phyloP scores from a whole-genome alignment of 2,888 invertebrate genomes.

The Malthinus flaveolus region DNA sequence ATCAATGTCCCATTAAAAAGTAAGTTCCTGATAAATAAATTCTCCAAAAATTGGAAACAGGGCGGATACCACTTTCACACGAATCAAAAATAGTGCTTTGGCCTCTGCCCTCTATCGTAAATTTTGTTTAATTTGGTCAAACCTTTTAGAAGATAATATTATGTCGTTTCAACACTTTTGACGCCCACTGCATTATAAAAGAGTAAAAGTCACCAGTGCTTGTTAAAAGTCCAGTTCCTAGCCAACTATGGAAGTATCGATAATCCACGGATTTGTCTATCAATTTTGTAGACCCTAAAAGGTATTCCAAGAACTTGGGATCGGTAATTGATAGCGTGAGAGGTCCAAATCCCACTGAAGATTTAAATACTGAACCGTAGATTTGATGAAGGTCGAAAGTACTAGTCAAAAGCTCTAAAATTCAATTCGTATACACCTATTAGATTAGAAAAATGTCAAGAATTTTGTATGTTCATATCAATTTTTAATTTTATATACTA shows the following conservation, averaged over 20 bases:
- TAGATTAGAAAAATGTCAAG: no score
- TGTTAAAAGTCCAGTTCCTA: slow-evolving; percentile 49
- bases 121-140: no score
- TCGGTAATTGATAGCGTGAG: slow-evolving; percentile 27
- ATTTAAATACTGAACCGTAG: slow-evolving; percentile 27
- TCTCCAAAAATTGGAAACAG: no score
- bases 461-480: no score
- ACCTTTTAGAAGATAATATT: no score
- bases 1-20: no score
- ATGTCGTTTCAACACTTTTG: background rate
- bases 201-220: slow-evolving; percentile 43
- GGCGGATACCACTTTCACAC: no score
- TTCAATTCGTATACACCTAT: no score
- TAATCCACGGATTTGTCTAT: slow-evolving; percentile 47
- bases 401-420: slow-evolving; percentile 27
- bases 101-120: no score
- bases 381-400: slow-evolving; percentile 21
- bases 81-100: no score
- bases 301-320: slow-evolving; percentile 32
- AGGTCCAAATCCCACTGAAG: slow-evolving; percentile 24
- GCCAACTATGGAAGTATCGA: slow-evolving; percentile 45
- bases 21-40: no score
- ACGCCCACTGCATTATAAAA: background rate
- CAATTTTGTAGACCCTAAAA: slow-evolving; percentile 41
- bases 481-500: no score